phyloP scores from a whole-genome alignment of 2,113 vertebrate genomes.

The Brachyistius frenatus region DNA sequence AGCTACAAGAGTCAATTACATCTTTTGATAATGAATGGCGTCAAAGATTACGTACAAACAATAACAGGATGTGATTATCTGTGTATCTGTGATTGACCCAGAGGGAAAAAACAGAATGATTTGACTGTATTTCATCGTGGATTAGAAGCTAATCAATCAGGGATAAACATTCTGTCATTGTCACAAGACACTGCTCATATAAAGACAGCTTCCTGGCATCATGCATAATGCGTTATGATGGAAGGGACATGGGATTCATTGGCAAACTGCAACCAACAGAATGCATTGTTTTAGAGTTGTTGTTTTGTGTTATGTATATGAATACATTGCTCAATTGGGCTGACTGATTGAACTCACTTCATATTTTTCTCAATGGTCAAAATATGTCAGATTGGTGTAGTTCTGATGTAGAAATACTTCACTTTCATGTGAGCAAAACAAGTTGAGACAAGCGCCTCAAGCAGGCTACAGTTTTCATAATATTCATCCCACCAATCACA shows the following conservation, averaged over 20 bases:
- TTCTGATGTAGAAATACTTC: slow-evolving; percentile 11
- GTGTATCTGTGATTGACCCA: slow-evolving; percentile 27
- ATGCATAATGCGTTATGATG: slow-evolving; percentile 12
- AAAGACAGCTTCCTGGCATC: slow-evolving; percentile 18
- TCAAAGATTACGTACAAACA: slow-evolving; percentile 62
- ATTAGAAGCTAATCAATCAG: slow-evolving; percentile 44
- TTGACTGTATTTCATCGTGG: slow-evolving; percentile 25
- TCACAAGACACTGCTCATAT: slow-evolving; percentile 1
- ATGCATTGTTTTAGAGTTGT: background rate
- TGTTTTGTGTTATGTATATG: background rate
- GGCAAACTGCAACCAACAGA: background rate
- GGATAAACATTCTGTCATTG: slow-evolving; percentile 19
- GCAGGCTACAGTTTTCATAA: slow-evolving; percentile 32
- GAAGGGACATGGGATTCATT: slow-evolving; percentile 13
- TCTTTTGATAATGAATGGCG: slow-evolving; percentile 53
- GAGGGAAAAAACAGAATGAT: slow-evolving; percentile 18
- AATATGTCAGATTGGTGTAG: slow-evolving; percentile 1
- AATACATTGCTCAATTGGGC: background rate
- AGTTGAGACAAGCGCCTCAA: slow-evolving; percentile 51
- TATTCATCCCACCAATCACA: slow-evolving; percentile 27
- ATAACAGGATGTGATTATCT: slow-evolving; percentile 45
- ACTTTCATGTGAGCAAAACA: slow-evolving; percentile 39
- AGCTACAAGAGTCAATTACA: slow-evolving; percentile 43
- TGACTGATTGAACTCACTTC: background rate
- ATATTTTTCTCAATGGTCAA: background rate